Evolutionary conservation across 2,888 invertebrate genomes (phyloP).

Genomic region (Amphipoea lucens): DNA sequence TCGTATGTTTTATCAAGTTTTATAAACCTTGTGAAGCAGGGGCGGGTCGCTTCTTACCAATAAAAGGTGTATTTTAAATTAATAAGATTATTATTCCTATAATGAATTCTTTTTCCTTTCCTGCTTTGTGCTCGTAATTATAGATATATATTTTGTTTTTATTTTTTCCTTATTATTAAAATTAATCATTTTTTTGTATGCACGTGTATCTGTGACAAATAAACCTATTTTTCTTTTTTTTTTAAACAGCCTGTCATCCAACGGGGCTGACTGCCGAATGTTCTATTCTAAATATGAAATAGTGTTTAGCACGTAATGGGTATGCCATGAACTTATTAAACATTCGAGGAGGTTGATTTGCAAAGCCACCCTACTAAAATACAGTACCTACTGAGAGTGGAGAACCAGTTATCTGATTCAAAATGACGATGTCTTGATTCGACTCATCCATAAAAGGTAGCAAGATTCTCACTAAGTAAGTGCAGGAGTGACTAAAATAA

Average conservation of each 20-base stretch:
- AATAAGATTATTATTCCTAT: not conserved
- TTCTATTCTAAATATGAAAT: not conserved
- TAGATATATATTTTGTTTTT: too few relatives aligned
- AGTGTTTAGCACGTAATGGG: not conserved
- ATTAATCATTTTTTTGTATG: too few relatives aligned
- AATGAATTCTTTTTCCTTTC: too few relatives aligned
- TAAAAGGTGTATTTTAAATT: not conserved
- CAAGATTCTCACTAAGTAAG: slow-evolving; percentile 8
- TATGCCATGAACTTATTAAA: too few relatives aligned
- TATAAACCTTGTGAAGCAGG: not conserved
- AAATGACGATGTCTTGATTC: not conserved
- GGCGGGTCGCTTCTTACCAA: not conserved
- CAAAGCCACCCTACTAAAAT: not conserved
- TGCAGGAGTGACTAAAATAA: slow-evolving; percentile 43
- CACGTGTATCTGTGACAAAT: too few relatives aligned
- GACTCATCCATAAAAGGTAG: slow-evolving; percentile 24
- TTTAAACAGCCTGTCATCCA: not conserved
- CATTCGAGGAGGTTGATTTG: not conserved
- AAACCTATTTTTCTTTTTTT: not conserved
- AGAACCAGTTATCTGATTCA: not conserved
- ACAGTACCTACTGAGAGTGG: too few relatives aligned
- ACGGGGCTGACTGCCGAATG: not conserved
- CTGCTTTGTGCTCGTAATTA: too few relatives aligned
- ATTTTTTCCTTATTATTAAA: too few relatives aligned
- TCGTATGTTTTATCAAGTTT: not conserved